phyloP scores from a whole-genome alignment of 2,113 vertebrate genomes.

The Gavia stellata region DNA sequence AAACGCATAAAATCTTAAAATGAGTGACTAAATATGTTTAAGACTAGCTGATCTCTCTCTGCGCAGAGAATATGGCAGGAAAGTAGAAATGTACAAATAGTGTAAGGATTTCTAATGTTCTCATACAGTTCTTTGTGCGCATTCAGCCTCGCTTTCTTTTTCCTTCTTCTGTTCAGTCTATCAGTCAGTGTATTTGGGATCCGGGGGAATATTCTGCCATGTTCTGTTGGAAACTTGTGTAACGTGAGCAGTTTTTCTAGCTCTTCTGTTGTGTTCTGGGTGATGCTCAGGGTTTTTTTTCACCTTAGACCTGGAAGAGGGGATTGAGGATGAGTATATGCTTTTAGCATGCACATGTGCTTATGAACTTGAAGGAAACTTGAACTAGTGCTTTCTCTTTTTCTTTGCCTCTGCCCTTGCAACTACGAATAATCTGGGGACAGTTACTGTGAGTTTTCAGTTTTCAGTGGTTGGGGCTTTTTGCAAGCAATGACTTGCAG shows the following conservation, averaged over 20 bases:
- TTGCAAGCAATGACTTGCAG: not conserved
- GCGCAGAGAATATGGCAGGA: not conserved
- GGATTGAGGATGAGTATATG: not conserved
- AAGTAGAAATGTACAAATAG: not conserved
- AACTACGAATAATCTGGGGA: not conserved
- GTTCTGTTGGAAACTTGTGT: not conserved
- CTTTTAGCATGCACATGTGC: fast-evolving
- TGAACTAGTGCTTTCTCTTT: not conserved
- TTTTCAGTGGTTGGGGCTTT: not conserved
- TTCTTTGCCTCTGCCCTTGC: not conserved
- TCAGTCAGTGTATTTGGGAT: not conserved
- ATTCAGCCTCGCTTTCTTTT: not conserved
- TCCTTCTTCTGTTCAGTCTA: not conserved
- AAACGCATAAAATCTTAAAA: not conserved
- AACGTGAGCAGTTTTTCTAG: not conserved
- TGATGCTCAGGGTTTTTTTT: not conserved
- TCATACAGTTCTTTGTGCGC: not conserved
- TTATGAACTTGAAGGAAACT: not conserved
- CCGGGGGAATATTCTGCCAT: not conserved
- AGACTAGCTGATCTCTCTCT: not conserved
- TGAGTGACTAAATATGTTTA: not conserved
- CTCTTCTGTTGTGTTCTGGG: not conserved
- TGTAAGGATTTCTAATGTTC: not conserved
- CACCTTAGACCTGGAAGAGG: not conserved
- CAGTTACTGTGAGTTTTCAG: not conserved